These are phyloP conservation scores for Tetramorium parvispinum DNA, from an alignment of 1,140 invertebrate species.

Conservation along the genomic window DNA sequence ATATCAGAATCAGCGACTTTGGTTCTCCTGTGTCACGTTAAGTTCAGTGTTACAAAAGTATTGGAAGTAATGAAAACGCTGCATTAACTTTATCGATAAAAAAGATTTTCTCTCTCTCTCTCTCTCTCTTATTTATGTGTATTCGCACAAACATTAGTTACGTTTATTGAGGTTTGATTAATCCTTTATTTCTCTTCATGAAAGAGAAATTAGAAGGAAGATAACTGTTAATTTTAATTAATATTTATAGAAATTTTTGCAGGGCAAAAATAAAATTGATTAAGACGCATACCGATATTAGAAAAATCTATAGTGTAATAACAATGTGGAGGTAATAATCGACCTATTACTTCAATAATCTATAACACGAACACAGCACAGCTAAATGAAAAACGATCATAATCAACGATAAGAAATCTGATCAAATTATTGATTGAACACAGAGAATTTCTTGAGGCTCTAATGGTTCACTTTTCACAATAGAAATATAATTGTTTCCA, in stretches of 20 bases:
- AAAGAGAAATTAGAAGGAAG: not conserved
- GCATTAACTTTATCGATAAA: not conserved
- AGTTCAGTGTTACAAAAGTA: slow-evolving; percentile 11
- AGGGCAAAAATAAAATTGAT: not conserved
- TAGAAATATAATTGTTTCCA: not conserved
- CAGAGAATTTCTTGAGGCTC: slow-evolving; percentile 11
- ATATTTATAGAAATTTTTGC: slow-evolving; percentile 13
- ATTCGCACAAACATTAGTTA: not conserved
- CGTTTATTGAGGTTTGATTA: not conserved
- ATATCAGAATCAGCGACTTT: slow-evolving; percentile 25
- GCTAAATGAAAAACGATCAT: slow-evolving; percentile 26
- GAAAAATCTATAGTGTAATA: slow-evolving; percentile 11
- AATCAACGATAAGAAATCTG: slow-evolving; percentile 34
- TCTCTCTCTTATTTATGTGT: not conserved
- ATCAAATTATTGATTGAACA: slow-evolving; percentile 29
- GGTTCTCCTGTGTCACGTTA: not conserved
- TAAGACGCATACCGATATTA: not conserved
- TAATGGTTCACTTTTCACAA: not conserved
- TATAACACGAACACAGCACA: slow-evolving; percentile 9
- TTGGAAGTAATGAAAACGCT: not conserved
- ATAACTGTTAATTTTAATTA: not conserved
- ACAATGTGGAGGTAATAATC: slow-evolving; percentile 24
- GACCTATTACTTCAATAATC: slow-evolving; percentile 10
- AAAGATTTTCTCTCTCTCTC: not conserved
- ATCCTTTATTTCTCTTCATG: not conserved